A percentile compares a stretch with the other conserved stretches of the same genome.
These are phyloP conservation scores for Eristalinus sepulchralis DNA, from an alignment of 2,888 invertebrate species.

Conservation along the genomic window DNA sequence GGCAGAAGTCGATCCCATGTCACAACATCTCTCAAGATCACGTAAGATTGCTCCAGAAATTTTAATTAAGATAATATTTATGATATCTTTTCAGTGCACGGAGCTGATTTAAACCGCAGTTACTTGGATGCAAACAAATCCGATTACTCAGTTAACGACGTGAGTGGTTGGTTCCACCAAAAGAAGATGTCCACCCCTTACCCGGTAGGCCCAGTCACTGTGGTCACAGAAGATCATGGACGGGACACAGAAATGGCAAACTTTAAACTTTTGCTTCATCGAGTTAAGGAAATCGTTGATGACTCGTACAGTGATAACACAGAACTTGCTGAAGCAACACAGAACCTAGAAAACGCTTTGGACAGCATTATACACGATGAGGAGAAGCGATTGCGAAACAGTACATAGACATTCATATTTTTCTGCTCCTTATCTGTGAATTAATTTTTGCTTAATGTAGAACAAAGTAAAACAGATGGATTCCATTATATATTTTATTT, in stretches of 20 bases:
- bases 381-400: conserved; percentile 76
- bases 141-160: conserved; percentile 79
- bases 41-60: conserved; percentile 28
- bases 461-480: conserved; percentile 5
- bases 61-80: background rate
- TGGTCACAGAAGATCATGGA: conserved; percentile 69
- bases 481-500: conserved; percentile 49
- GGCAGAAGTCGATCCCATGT: conserved; percentile 32
- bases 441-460: background rate
- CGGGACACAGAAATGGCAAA: conserved; percentile 79
- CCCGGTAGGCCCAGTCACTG: conserved; percentile 35
- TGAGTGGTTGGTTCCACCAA: conserved; percentile 79
- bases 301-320: conserved; percentile 80
- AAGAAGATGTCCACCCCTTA: conserved; percentile 71
- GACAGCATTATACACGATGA: conserved; percentile 79
- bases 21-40: conserved; percentile 62
- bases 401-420: conserved; percentile 50
- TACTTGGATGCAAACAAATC: conserved; percentile 80
- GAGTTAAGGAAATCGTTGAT: conserved; percentile 80
- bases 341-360: conserved; percentile 79
- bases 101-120: conserved; percentile 79
- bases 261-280: conserved; percentile 78
- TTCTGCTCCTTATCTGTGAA: background rate
- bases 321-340: conserved; percentile 79
- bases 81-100: conserved; percentile 75